Evolutionary conservation across 64 coral and sea anemone genomes (phyloP).

Genomic region (Anthopleura sola): DNA sequence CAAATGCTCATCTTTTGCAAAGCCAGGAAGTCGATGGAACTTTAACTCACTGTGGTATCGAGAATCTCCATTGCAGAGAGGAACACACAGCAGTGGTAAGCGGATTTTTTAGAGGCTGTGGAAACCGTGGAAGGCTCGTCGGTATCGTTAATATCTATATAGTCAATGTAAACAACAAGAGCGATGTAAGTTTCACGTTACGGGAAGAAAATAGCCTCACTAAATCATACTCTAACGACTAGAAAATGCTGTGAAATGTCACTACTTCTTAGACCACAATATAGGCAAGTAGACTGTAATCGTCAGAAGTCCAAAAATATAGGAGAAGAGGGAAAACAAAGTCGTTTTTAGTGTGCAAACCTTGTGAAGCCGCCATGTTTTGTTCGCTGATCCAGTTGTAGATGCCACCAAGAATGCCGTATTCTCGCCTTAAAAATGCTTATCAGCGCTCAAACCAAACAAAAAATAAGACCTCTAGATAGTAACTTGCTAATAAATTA

Average conservation of each 20-base stretch:
- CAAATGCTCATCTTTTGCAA: conserved; percentile 7
- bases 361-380: conserved; percentile 43
- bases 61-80: conserved; percentile 31
- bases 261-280: not conserved
- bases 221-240: not conserved
- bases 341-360: not conserved
- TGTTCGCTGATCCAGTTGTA: not conserved
- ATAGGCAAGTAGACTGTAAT: not conserved
- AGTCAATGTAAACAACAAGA: conserved; percentile 8
- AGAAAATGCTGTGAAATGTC: not conserved
- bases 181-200: conserved; percentile 8
- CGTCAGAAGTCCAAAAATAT: not conserved
- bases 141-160: not conserved
- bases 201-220: not conserved
- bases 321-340: not conserved
- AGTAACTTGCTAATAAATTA: no score
- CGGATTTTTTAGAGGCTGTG: conserved; percentile 34
- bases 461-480: no score
- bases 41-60: conserved; percentile 18
- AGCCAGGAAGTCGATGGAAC: conserved; percentile 11
- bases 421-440: no score
- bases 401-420: conserved; percentile 2
- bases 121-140: conserved; percentile 20
- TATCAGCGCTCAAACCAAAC: no score
- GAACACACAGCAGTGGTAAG: conserved; percentile 36